Evolutionary conservation across 2,888 invertebrate species (phyloP).

Genomic region (Cerastis rubricosa): DNA sequence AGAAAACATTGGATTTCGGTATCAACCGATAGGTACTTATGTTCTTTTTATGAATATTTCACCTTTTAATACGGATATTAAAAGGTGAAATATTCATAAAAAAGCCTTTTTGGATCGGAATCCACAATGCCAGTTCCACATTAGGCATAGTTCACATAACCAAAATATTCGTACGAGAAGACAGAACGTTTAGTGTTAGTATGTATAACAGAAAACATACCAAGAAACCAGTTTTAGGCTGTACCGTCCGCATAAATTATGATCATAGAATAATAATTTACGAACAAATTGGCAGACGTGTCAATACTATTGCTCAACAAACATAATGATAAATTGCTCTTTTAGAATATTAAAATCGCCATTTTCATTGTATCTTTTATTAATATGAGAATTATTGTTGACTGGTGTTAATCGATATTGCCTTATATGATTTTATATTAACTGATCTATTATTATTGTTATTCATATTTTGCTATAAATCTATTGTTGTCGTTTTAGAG

Average conservation of each 20-base stretch:
- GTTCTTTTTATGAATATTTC: neutral
- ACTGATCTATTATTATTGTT: constrained; percentile 40
- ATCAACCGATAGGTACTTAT: neutral
- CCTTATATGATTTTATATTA: constrained; percentile 35
- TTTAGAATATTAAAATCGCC: constrained; percentile 44
- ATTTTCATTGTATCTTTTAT: constrained; percentile 36
- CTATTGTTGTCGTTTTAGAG: constrained; percentile 36
- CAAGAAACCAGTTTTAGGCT: constrained; percentile 78
- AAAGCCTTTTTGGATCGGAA: no score
- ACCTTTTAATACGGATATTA: no score
- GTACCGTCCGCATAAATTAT: constrained; percentile 76
- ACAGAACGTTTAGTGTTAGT: constrained; percentile 79
- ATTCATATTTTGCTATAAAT: constrained; percentile 41
- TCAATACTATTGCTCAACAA: constrained; percentile 54
- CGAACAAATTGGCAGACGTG: constrained; percentile 41
- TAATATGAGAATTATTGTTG: constrained; percentile 41
- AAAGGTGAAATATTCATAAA: no score
- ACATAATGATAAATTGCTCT: constrained; percentile 49
- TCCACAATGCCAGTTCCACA: constrained; percentile 46
- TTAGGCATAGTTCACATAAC: constrained; percentile 76
- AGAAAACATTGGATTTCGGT: no score
- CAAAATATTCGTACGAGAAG: constrained; percentile 83
- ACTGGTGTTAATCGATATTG: constrained; percentile 43
- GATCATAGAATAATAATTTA: constrained; percentile 55
- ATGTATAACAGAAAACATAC: constrained; percentile 78